Base-by-base conservation (phyloP, 1,140 invertebrate genomes). In the Scylla paramamosain region DNA sequence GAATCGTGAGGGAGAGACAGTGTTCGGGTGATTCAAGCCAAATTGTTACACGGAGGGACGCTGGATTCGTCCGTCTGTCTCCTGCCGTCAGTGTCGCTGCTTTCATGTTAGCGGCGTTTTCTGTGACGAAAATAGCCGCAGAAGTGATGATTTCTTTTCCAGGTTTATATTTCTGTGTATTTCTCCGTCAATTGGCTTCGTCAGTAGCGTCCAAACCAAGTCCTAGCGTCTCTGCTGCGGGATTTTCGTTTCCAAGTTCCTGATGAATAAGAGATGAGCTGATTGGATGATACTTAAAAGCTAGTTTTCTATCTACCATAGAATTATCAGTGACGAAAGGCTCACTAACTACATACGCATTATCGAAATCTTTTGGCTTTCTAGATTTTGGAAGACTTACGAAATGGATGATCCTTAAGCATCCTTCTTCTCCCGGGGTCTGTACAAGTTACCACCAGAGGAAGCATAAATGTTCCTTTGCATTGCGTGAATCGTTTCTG, bases 11-110 rank as follows among this genome's bases (percentile, higher is more conserved):
- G 6, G 8, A 7, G 67, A 77, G 67, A 77, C 67, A 77, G 67
- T 77, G 67, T 77, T 77, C 67, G n/a, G 67, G 67, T 77, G 67
- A 77, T 77, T 77, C 67, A 25, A 77, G 67, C 67, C 67, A 77
- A 77, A 77, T 77, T 77, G 67, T n/a, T 77, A 77, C 67, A 77
- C 25, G 67, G n/a, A 77, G 67, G 20, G 67, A 77, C 0, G 25
- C 12, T n/a, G 67, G 20, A 7, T n/a, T 7, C 67, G 67, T n/a
- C 1, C 6, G 12, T 77, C 67, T 77, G 25, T n/a, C 8, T 59
- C 52, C 10, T 59, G 52, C 10, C 52, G 52, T 8, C 52, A 59
- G 0, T n/a, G 67, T 20, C 67, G 67, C 67, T 20, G 67, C 67
- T n/a, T n/a, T 77, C 67, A 12, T 20, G 67, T 77, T 6, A n/a